Conservation (phyloP, 2,797 vertebrate genomes). For the Setipinna tenuifilis region DNA sequence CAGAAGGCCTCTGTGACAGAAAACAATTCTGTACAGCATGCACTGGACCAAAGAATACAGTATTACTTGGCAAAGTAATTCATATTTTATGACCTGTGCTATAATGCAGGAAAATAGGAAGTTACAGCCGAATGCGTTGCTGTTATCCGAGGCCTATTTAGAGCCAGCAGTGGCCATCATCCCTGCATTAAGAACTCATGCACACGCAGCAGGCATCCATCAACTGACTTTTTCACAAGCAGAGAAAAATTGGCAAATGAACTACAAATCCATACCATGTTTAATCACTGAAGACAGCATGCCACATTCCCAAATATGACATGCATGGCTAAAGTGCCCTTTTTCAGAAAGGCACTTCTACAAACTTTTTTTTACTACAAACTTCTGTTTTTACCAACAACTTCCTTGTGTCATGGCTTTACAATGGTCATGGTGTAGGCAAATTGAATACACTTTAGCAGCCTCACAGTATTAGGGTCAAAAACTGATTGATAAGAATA, state of each 20-base stretch:
- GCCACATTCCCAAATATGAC: background rate
- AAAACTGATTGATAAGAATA: background rate
- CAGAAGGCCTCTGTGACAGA: background rate
- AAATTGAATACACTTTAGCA: background rate
- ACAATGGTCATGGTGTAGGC: background rate
- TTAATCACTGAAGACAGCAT: background rate
- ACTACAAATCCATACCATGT: background rate
- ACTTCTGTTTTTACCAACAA: background rate
- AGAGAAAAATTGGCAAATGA: constrained; percentile 5
- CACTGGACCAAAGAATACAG: background rate
- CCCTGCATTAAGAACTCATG: background rate
- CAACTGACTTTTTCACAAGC: background rate
- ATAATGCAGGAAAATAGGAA: background rate
- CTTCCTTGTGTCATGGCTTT: background rate
- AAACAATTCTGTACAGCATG: background rate
- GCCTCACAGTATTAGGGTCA: background rate
- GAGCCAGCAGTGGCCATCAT: background rate
- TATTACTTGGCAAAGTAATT: background rate
- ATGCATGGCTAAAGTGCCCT: background rate
- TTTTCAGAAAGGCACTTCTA: background rate
- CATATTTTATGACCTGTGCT: background rate
- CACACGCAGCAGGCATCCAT: background rate
- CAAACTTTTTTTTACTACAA: background rate
- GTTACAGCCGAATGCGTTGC: background rate
- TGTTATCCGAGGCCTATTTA: background rate